phyloP scores from a whole-genome alignment of 2,113 vertebrate species.

The Proterorhinus semilunaris region DNA sequence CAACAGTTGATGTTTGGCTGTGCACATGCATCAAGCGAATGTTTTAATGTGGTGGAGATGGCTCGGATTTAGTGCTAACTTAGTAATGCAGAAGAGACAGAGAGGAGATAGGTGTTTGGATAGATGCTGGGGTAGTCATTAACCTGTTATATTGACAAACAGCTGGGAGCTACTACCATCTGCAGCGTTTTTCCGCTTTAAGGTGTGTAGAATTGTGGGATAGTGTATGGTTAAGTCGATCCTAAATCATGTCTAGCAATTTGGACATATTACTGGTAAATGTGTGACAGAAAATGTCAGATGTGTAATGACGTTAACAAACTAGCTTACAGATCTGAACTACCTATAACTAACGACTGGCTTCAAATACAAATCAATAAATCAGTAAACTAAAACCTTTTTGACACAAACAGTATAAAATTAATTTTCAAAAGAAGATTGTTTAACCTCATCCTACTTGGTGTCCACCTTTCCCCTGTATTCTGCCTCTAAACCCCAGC shows the following conservation, averaged over 20 bases:
- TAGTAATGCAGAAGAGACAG: slow-evolving; percentile 33
- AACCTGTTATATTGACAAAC: slow-evolving; percentile 63
- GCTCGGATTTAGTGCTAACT: slow-evolving; percentile 28
- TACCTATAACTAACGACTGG: no score
- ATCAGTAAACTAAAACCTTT: no score
- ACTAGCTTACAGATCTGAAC: no score
- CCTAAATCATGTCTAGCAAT: no score
- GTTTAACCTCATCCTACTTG: slow-evolving; percentile 47
- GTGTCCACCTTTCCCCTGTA: slow-evolving; percentile 1
- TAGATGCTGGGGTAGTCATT: slow-evolving; percentile 58
- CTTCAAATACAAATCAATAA: no score
- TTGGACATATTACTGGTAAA: no score
- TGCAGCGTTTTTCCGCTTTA: slow-evolving; percentile 49
- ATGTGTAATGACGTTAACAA: no score
- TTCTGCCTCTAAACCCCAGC: slow-evolving; percentile 15
- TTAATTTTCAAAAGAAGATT: slow-evolving; percentile 31
- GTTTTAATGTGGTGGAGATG: slow-evolving; percentile 15
- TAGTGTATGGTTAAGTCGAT: no score
- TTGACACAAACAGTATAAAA: no score
- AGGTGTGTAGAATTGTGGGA: no score
- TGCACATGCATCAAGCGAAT: slow-evolving; percentile 2
- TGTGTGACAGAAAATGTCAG: no score
- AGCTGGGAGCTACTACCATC: slow-evolving; percentile 67
- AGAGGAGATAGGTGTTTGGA: slow-evolving; percentile 37
- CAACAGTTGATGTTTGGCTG: slow-evolving; percentile 24